Evolutionary conservation across 2,888 invertebrate species (phyloP).

Genomic region (Tricholauxania praeusta): DNA sequence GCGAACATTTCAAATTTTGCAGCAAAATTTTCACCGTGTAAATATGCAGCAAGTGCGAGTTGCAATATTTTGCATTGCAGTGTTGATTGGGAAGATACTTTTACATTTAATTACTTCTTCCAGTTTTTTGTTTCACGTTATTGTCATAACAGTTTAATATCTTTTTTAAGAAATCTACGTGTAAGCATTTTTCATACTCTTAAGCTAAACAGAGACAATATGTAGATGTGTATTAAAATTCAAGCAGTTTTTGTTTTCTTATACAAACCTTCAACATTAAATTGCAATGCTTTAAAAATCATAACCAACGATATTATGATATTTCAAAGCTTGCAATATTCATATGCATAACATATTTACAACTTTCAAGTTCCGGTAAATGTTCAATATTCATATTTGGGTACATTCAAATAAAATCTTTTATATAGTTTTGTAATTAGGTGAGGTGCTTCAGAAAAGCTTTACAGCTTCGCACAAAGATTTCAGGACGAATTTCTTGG

Average conservation of each 20-base stretch:
- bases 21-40: too few relatives aligned
- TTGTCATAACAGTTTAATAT: constrained; percentile 37
- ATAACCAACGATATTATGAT: constrained; percentile 33
- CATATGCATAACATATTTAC: constrained; percentile 14
- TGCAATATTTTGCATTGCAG: too few relatives aligned
- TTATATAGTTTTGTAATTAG: too few relatives aligned
- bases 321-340: constrained; percentile 39
- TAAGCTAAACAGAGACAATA: neutral
- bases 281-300: constrained; percentile 29
- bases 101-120: too few relatives aligned
- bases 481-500: too few relatives aligned
- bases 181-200: constrained; percentile 9
- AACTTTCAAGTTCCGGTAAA: constrained; percentile 58
- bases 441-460: too few relatives aligned
- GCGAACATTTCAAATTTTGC: too few relatives aligned
- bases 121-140: too few relatives aligned
- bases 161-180: constrained; percentile 34
- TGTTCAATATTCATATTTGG: constrained; percentile 56
- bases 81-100: too few relatives aligned
- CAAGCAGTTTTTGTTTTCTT: constrained; percentile 6
- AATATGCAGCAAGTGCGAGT: too few relatives aligned
- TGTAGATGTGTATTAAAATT: too few relatives aligned
- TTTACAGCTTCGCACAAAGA: too few relatives aligned
- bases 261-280: constrained; percentile 37
- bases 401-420: neutral